Base-by-base conservation (phyloP, 53 echinoderm and acorn worm genomes). In the Luidia sarsii region DNA sequence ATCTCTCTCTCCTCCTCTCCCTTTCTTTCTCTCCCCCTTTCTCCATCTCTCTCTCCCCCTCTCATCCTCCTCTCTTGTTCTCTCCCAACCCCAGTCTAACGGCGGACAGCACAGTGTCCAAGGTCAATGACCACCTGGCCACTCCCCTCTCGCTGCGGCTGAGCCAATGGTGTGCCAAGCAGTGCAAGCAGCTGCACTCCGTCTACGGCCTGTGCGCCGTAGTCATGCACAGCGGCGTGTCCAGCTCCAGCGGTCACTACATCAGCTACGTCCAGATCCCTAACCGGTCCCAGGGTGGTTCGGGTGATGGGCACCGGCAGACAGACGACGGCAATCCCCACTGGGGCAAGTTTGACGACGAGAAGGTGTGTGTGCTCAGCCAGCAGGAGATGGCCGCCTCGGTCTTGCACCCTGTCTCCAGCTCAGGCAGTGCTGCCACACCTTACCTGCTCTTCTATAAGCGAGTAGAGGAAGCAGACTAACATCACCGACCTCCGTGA, bases 191-290 rank as follows among this genome's bases (percentile, higher is more conserved):
- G 79, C 81, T 82, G 34, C 53, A 88, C 16, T 80, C 75, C 27
- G 56, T 45, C 29, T 99, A 87, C 61, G 70, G 82, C 33, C 87
- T 99, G 1, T 82, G 68, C 64, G 90, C 94, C 11, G 83, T 99
- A 31, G 99, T 99, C 20, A 87, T 94, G 70, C 99, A 99, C 82
- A 99, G 94, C 33, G 99, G 99, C 10, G 77, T 86, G 29, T 91
- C 99, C 31, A 99, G 99, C 64, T 94, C 99, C 48, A 94, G 94
- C 57, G 99, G 99, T 39, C 99, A 99, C 70, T 99, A 99, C 35
- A 69, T 99, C 57, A 86, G 87, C 80, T 99, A 94, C 70, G 83
- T 85, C 39, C 84, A 82, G 50, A 87, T 99, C 11, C 99, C 94
- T 15, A 35, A 48, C 50, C 51, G 71, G 13, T 19, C 9, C n/a